Evolutionary conservation across 2,113 vertebrate genomes (phyloP).

Genomic region (Scatophagus argus): DNA sequence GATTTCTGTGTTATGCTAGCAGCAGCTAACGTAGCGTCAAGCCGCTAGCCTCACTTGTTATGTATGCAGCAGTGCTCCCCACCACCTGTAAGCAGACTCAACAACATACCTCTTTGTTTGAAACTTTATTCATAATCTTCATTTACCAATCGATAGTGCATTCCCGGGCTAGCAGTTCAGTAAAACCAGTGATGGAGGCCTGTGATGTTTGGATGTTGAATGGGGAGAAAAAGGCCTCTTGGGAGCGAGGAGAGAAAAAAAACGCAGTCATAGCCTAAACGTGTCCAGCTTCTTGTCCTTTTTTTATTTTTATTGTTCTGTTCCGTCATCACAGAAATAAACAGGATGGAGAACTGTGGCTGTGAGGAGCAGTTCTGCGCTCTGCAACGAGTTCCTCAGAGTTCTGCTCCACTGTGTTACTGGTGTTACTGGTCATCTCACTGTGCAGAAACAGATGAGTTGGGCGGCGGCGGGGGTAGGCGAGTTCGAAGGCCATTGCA

Average conservation of each 20-base stretch:
- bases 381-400: constrained; percentile 42
- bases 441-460: constrained; percentile 45
- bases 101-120: constrained; percentile 63
- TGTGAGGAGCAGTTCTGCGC: constrained; percentile 46
- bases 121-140: constrained; percentile 84
- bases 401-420: constrained; percentile 40
- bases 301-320: not conserved
- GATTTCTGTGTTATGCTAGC: not conserved
- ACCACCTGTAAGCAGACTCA: no score
- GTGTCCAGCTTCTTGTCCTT: constrained; percentile 47
- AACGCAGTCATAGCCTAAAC: constrained; percentile 52
- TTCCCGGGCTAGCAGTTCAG: constrained; percentile 82
- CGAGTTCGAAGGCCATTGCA: constrained; percentile 38
- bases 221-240: constrained; percentile 52
- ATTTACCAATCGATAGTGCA: constrained; percentile 83
- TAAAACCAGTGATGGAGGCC: constrained; percentile 74
- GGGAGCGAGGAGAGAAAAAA: constrained; percentile 56
- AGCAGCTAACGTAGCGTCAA: not conserved
- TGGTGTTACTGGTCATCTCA: constrained; percentile 16
- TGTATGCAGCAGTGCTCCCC: no score
- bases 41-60: no score
- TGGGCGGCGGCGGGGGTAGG: not conserved
- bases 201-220: constrained; percentile 66
- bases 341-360: constrained; percentile 32
- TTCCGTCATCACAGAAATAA: constrained; percentile 19